Evolutionary conservation across 2,888 invertebrate genomes (phyloP).

Genomic region (Ennomos quercinarius): DNA sequence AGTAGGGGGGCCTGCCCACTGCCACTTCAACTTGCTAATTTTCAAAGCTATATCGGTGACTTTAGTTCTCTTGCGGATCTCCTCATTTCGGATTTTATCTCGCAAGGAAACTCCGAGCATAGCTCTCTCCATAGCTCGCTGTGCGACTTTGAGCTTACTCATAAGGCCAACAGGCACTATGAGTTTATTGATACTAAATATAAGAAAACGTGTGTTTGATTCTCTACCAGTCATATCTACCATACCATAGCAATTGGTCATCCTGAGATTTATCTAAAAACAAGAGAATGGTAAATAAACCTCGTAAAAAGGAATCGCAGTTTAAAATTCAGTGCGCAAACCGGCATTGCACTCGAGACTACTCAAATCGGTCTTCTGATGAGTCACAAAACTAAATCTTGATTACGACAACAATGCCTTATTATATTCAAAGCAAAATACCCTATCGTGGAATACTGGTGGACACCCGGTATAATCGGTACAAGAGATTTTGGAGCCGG

Average conservation of each 20-base stretch:
- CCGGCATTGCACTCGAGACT: constrained; percentile 1
- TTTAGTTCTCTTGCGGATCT: no score
- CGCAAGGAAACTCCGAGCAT: no score
- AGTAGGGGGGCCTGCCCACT: no score
- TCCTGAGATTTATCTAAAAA: not conserved
- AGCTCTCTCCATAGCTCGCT: no score
- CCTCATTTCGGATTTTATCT: no score
- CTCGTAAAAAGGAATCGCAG: constrained; percentile 1
- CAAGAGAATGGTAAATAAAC: not conserved
- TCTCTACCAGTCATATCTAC: no score
- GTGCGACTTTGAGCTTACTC: no score
- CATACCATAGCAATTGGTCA: not conserved
- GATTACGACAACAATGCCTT: constrained; percentile 26
- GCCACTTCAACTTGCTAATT: no score
- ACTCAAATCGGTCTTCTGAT: constrained; percentile 13
- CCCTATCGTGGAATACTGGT: constrained; percentile 17
- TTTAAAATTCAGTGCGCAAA: constrained; percentile 17
- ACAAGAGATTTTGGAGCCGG: constrained; percentile 37
- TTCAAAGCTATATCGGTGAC: no score
- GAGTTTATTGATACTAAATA: no score
- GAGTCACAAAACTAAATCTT: constrained; percentile 29
- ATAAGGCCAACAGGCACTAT: no score
- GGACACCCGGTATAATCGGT: constrained; percentile 12
- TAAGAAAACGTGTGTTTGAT: no score
- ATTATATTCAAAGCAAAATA: constrained; percentile 31